Evolutionary conservation across 2,797 vertebrate genomes (phyloP).

Genomic region (Protonibea diacanthus): DNA sequence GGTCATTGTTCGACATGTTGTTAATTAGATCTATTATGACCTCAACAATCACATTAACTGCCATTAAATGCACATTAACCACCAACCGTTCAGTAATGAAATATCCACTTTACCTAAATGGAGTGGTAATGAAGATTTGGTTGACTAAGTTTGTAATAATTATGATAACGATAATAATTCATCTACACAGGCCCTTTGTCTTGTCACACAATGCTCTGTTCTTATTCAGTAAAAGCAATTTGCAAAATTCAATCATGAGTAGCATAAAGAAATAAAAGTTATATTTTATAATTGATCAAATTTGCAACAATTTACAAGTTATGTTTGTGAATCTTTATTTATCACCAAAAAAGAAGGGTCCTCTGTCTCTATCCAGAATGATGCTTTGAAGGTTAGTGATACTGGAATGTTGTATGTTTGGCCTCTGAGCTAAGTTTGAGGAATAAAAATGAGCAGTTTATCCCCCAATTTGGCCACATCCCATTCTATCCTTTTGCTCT

Average conservation of each 20-base stretch:
- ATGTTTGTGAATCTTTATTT: neutral
- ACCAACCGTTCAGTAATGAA: slow-evolving; percentile 48
- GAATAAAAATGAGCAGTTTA: neutral
- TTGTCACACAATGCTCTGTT: slow-evolving; percentile 8
- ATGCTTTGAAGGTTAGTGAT: slow-evolving; percentile 13
- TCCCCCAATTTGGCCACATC: slow-evolving; percentile 60
- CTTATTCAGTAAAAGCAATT: neutral
- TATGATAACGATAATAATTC: neutral
- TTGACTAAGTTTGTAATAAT: slow-evolving; percentile 19
- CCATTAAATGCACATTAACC: slow-evolving; percentile 59
- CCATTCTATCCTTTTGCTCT: neutral
- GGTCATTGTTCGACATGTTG: slow-evolving; percentile 73
- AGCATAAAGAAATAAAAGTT: neutral
- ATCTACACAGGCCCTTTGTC: slow-evolving; percentile 8
- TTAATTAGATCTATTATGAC: slow-evolving; percentile 77
- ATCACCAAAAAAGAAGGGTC: slow-evolving; percentile 8
- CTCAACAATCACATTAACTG: slow-evolving; percentile 66
- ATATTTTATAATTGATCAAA: neutral
- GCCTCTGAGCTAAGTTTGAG: neutral
- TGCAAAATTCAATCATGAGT: neutral
- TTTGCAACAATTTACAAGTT: neutral
- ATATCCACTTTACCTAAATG: slow-evolving; percentile 38
- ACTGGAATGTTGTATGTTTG: slow-evolving; percentile 5
- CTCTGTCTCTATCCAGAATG: neutral
- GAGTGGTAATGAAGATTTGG: slow-evolving; percentile 31